Base-by-base conservation (phyloP, 2,113 vertebrate species). In the Nicator chloris region DNA sequence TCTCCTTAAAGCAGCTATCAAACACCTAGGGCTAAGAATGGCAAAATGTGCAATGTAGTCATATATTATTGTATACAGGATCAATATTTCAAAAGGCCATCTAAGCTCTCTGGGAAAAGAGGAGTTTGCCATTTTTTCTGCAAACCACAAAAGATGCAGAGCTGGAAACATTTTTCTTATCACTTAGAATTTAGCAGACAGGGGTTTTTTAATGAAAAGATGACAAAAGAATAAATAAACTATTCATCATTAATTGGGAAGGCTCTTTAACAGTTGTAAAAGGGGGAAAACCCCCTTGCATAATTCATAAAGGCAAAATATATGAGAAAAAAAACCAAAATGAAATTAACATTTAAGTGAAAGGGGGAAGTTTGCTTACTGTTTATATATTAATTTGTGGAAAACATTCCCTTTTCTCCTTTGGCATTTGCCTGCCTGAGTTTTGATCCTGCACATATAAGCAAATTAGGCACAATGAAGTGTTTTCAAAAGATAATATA, bases 51-150 rank as follows among this genome's bases (percentile, higher is more conserved):
- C 87, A 76, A 82, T 80, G 40, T 54, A 91, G 50, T 88, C 76
- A 91, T 92, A 72, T 92, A 71, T 93, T 97, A 80, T 89, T 79
- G 90, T 92, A 66, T 31, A 72, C 23, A 64, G 73, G 64, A 92
- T 92, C 86, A 92, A 61, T 95, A 94, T 95, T 97, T 96, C 80
- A 87, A 90, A 90, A 91, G 77, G 72, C 64, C 30, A 88, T 82
- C 76, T 56, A 73, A 85, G 78, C 63, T 94, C 26, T 64, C 78
- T n/a, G 59, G 85, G 80, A 77, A 88, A 82, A 75, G 37, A 84
- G 73, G 11, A 33, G 42, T 85, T 88, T 81, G n/a, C 51, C n/a
- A 15, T 56, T 83, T 81, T 77, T 92, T 84, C 57, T 94, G 65
- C 66, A 91, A 76, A 60, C 19, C 14, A 84, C n/a, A 47, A 64